These are phyloP conservation scores for Centropyge bicolor DNA, from an alignment of 2,797 vertebrate species.

Conservation along the genomic window DNA sequence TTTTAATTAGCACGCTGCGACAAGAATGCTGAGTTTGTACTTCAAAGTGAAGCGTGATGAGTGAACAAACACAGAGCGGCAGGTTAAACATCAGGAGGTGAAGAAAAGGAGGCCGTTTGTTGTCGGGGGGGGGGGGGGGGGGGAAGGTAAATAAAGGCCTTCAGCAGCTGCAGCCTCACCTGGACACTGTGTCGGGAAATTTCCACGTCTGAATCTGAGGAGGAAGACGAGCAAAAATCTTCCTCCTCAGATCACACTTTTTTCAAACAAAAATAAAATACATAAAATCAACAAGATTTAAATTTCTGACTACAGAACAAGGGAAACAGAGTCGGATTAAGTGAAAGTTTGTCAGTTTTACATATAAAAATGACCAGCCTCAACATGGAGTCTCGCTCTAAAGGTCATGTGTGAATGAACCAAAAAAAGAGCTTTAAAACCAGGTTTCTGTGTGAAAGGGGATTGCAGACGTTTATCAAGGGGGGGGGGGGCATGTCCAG, in stretches of 20 bases:
- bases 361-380: too few species aligned
- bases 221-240: too few species aligned
- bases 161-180: slow-evolving; percentile 23
- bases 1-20: slow-evolving; percentile 73
- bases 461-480: too few species aligned
- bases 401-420: too few species aligned
- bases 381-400: too few species aligned
- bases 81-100: slow-evolving; percentile 12
- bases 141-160: slow-evolving; percentile 25
- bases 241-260: too few species aligned
- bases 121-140: not conserved
- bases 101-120: slow-evolving; percentile 8
- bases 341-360: too few species aligned
- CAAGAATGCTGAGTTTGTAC: slow-evolving; percentile 71
- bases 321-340: too few species aligned
- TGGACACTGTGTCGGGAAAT: not conserved
- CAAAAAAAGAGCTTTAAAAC: too few species aligned
- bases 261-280: too few species aligned
- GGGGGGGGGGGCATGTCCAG: slow-evolving; percentile 32
- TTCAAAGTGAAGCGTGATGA: slow-evolving; percentile 76
- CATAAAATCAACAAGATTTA: too few species aligned
- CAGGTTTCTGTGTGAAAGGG: not conserved
- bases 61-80: slow-evolving; percentile 61
- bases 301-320: too few species aligned
- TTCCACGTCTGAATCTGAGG: not conserved